Evolutionary conservation across 2,797 vertebrate genomes (phyloP), one percentile per base, ranked within the genome.

Genomic region (Phrynocephalus guinanensis): DNA sequence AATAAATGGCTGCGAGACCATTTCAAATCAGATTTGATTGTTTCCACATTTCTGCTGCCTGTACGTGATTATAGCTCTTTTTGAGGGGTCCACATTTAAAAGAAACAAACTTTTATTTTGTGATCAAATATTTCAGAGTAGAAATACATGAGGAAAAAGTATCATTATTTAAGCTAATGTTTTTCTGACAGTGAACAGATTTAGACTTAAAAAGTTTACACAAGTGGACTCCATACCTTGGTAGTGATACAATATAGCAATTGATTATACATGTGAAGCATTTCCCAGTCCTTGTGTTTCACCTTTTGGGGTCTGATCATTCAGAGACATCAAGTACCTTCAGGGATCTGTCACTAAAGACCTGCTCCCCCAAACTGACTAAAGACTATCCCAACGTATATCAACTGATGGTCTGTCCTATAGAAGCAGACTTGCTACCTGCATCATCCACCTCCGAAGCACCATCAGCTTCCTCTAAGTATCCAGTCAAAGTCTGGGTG

Each of bases 11-110:
- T 68, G 28, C 30, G 44, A 68, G 33, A 82, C 60, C 30, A 56
- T 28, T 63, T 28, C n/a, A 87, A 75, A 82, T 82, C 63, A 73
- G 73, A 76, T 68, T 82, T 77, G 18, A 76, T 33, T 24, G 9
- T n/a, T 81, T 87, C 80, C 22, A 82, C 26, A 71, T 78, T 71
- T 87, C 24, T 70, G 26, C 52, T 83, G 72, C 66, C 50, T 63
- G 26, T 50, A 78, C 70, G 68, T n/a, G 44, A 33, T 50, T 70
- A 26, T 50, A 71, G 10, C 10, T 18, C 28, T 70, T 87, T 56
- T 63, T 9, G 44, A 68, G 26, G 79, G 2, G 8, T 11, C 70
- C 52, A 56, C 77, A 44, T 71, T 72, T 82, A 87, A 87, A 87
- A 70, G 24, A 71, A 82, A 82, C 28, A 16, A 68, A 68, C 3